phyloP scores from a whole-genome alignment of 2,113 vertebrate genomes.

The Noturus placidus region DNA sequence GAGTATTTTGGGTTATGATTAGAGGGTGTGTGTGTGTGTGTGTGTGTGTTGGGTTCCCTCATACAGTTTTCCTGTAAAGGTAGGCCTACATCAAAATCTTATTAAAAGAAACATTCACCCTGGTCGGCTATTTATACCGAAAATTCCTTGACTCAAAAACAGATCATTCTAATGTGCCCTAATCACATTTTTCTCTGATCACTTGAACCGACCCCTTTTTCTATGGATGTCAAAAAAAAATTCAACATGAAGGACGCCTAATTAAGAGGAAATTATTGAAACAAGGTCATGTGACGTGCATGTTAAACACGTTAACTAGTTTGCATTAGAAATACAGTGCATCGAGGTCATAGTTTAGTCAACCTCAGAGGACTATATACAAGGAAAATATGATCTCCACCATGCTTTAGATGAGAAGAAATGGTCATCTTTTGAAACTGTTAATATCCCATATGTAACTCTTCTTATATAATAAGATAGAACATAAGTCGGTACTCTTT shows the following conservation, averaged over 20 bases:
- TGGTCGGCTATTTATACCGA: no score
- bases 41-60: neutral
- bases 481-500: neutral
- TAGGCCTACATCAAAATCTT: neutral
- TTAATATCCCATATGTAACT: neutral
- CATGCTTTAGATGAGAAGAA: neutral
- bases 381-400: neutral
- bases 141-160: neutral
- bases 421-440: neutral
- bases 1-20: neutral
- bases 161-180: neutral
- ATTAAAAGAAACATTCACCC: no score
- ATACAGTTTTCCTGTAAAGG: neutral
- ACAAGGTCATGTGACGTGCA: constrained; percentile 64
- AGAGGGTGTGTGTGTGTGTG: neutral
- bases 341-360: neutral
- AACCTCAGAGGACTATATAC: neutral
- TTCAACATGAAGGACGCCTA: constrained; percentile 70
- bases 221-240: constrained; percentile 42
- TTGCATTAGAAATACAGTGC: constrained; percentile 47
- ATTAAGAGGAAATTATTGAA: constrained; percentile 60
- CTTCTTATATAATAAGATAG: neutral
- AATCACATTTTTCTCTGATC: neutral
- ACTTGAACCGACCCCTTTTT: constrained; percentile 16
- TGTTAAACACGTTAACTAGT: constrained; percentile 49